phyloP scores from a whole-genome alignment of 2,888 invertebrate species.

The Listrodromus nycthemerus region DNA sequence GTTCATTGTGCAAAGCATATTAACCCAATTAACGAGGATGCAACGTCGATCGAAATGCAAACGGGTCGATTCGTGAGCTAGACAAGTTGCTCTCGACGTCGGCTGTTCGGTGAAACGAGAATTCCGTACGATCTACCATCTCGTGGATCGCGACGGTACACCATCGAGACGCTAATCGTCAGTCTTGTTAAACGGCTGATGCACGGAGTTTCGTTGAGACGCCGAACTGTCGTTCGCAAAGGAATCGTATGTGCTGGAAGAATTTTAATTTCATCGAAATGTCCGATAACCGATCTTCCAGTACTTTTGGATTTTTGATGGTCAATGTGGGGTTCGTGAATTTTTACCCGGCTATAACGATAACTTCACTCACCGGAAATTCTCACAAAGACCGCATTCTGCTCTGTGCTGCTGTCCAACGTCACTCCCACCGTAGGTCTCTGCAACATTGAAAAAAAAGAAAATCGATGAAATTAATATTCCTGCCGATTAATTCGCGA shows the following conservation, averaged over 20 bases:
- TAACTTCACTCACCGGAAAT: constrained; percentile 80
- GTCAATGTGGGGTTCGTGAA: no score
- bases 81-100: not conserved
- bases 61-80: constrained; percentile 32
- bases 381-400: constrained; percentile 79
- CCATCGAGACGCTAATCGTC: constrained; percentile 7
- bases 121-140: not conserved
- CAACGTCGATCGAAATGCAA: constrained; percentile 52
- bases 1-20: constrained; percentile 64
- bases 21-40: constrained; percentile 70
- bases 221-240: not conserved
- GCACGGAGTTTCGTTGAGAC: not conserved
- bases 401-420: constrained; percentile 76
- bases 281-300: no score
- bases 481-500: not conserved
- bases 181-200: not conserved
- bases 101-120: not conserved
- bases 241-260: not conserved
- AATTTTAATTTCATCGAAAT: no score
- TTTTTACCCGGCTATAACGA: not conserved
- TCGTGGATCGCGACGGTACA: not conserved
- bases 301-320: no score
- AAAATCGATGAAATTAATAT: constrained; percentile 8
- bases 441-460: constrained; percentile 76
- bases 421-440: constrained; percentile 77